Conservation (phyloP, 23 tunicate species). For the Ascidia mentula region DNA sequence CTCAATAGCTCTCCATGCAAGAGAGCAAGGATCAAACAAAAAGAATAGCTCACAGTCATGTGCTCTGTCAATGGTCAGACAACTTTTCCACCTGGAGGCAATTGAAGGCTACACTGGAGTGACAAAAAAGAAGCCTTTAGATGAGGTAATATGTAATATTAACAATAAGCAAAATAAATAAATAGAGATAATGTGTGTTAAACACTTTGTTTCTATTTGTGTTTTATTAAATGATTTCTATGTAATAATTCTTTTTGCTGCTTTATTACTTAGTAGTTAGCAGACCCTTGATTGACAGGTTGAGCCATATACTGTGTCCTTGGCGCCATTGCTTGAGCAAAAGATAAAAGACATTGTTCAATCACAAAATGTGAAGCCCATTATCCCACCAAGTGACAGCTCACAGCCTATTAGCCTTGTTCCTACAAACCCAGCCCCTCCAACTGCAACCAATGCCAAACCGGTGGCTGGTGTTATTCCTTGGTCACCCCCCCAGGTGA, state of each 20-base stretch:
- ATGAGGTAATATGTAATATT: slow-evolving; percentile 50
- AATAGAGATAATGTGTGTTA: no score
- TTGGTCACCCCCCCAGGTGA: slow-evolving; percentile 94
- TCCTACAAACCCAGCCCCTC: slow-evolving; percentile 36
- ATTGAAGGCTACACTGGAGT: slow-evolving; percentile 81
- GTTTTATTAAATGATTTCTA: not conserved
- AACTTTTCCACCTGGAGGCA: slow-evolving; percentile 74
- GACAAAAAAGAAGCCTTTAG: slow-evolving; percentile 62
- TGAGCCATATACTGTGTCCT: slow-evolving; percentile 57
- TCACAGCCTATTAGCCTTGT: slow-evolving; percentile 63
- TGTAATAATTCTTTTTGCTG: no score
- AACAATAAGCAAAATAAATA: not conserved
- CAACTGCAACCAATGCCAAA: not conserved
- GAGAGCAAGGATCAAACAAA: slow-evolving; percentile 88
- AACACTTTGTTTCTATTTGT: no score
- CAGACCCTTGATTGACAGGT: no score
- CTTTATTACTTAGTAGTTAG: no score
- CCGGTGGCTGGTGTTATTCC: slow-evolving; percentile 77
- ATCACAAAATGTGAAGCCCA: slow-evolving; percentile 27
- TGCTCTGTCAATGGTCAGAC: slow-evolving; percentile 88
- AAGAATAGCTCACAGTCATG: slow-evolving; percentile 89
- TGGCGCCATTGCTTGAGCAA: slow-evolving; percentile 45
- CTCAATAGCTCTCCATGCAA: slow-evolving; percentile 60
- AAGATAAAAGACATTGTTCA: slow-evolving; percentile 31
- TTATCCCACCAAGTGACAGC: slow-evolving; percentile 20